These are phyloP conservation scores for Trachythela sp. DNA, from an alignment of 64 coral and sea anemone genomes.

Conservation along the genomic window DNA sequence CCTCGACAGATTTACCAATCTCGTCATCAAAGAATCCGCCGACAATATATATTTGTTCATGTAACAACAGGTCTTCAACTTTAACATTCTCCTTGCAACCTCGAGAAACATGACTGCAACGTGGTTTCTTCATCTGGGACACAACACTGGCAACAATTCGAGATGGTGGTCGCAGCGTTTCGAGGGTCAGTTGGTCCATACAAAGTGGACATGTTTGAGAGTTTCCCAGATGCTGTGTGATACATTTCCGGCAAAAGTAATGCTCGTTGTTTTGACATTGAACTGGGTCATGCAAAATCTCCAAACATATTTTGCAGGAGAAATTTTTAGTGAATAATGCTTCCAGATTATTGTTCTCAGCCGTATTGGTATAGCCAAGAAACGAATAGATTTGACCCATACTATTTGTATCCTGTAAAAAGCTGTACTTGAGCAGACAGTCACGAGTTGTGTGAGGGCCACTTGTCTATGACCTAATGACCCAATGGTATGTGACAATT, in stretches of 20 bases:
- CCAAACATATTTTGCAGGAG: not conserved
- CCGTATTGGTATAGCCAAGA: not conserved
- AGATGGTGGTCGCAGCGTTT: too few species aligned
- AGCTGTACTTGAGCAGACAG: too few species aligned
- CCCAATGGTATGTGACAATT: too few species aligned
- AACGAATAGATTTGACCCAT: too few species aligned
- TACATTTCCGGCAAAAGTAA: not conserved
- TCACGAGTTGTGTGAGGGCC: too few species aligned
- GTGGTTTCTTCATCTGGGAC: not conserved
- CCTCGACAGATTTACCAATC: too few species aligned
- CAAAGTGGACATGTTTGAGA: too few species aligned
- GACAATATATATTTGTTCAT: too few species aligned
- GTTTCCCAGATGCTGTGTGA: not conserved
- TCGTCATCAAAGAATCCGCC: too few species aligned
- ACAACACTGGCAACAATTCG: not conserved
- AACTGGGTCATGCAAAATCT: not conserved
- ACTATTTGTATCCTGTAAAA: too few species aligned
- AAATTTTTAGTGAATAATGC: not conserved
- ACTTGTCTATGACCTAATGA: too few species aligned
- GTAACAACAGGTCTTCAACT: not conserved
- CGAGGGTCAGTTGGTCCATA: too few species aligned
- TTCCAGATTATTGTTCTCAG: not conserved
- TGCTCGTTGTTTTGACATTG: not conserved
- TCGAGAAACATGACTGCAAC: not conserved
- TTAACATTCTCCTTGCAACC: not conserved